phyloP scores from a whole-genome alignment of 2,888 invertebrate species.

The Ariolimax columbianus region DNA sequence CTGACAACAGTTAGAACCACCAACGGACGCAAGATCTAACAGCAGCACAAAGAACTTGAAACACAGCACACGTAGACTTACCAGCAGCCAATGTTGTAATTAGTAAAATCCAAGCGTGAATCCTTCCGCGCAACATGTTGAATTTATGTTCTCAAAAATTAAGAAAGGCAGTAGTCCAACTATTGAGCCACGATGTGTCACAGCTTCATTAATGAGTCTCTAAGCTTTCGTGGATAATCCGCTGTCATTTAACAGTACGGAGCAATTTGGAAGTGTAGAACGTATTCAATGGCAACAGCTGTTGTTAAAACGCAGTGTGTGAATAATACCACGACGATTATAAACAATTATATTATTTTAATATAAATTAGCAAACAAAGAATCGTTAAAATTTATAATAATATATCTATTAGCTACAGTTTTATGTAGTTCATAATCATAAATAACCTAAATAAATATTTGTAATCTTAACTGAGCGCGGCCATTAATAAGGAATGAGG shows the following conservation, averaged over 20 bases:
- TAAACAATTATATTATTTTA: no score
- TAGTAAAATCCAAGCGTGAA: conserved; percentile 27
- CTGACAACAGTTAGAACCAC: no score
- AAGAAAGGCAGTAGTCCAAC: neutral
- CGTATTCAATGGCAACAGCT: neutral
- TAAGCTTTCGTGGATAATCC: neutral
- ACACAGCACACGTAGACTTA: neutral
- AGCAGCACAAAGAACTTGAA: no score
- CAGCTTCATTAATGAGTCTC: neutral
- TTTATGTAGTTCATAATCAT: no score
- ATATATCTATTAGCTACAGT: no score
- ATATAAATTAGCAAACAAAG: no score
- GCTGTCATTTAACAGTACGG: neutral
- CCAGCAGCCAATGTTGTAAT: neutral
- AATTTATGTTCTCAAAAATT: neutral
- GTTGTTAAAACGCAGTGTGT: neutral
- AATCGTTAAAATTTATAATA: no score
- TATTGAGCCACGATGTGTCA: neutral
- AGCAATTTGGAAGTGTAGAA: neutral
- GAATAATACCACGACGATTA: no score
- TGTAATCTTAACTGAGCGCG: no score
- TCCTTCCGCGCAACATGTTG: conserved; percentile 25
- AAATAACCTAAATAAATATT: neutral
- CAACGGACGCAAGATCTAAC: neutral
- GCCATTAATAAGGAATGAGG: no score